Percentiles rank a stretch among this genome's conserved stretches.
Evolutionary conservation across 2,113 vertebrate species (phyloP).

Genomic region (Clupea harengus): DNA sequence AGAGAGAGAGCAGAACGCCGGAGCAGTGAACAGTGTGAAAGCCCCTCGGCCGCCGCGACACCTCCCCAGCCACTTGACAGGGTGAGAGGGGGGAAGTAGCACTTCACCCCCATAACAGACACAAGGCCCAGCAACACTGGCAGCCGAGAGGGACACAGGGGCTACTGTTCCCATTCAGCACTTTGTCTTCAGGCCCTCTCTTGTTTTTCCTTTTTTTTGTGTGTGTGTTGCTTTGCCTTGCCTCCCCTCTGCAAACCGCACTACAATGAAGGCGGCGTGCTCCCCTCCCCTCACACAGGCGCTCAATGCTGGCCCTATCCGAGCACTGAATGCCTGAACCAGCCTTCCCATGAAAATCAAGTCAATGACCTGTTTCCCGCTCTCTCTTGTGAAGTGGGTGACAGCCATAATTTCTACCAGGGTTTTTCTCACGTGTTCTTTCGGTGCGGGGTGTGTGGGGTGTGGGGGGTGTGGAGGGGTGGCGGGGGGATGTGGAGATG

Average conservation of each 20-base stretch:
- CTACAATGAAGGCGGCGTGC: conserved; percentile 71
- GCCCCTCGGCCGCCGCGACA: conserved; percentile 55
- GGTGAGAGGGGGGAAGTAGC: conserved; percentile 68
- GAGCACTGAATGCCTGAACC: conserved; percentile 78
- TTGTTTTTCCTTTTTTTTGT: conserved; percentile 64
- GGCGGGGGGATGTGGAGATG: conserved; percentile 50
- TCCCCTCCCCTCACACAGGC: conserved; percentile 71
- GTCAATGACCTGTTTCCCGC: conserved; percentile 83
- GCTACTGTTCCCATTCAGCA: conserved; percentile 82
- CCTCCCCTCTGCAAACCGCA: conserved; percentile 78
- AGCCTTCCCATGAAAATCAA: conserved; percentile 97
- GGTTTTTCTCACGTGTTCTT: conserved; percentile 78
- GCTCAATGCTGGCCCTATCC: conserved; percentile 79
- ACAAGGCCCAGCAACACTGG: conserved; percentile 71
- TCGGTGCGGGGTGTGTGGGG: conserved; percentile 50
- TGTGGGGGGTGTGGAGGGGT: conserved; percentile 48
- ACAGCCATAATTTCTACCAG: conserved; percentile 81
- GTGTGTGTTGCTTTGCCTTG: neutral
- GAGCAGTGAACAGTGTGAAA: neutral
- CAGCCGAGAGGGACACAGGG: conserved; percentile 79
- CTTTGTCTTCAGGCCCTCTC: conserved; percentile 81
- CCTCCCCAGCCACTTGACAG: conserved; percentile 68
- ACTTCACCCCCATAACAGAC: conserved; percentile 73
- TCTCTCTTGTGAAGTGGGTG: conserved; percentile 74
- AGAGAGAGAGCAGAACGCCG: conserved; percentile 33